phyloP scores from a whole-genome alignment of 2,113 vertebrate species.

The Saguinus imperator region DNA sequence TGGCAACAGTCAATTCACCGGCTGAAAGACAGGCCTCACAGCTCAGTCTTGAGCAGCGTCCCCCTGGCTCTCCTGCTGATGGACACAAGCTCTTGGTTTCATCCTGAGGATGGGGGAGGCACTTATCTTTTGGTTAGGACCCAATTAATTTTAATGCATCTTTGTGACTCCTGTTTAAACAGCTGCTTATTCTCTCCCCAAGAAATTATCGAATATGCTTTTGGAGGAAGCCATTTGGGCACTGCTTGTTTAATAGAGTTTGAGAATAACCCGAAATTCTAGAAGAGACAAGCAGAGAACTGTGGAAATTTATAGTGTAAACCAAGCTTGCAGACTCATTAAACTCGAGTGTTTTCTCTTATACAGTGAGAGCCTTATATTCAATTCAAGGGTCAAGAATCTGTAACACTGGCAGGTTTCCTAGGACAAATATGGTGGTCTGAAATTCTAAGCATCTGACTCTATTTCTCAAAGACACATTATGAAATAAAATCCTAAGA shows the following conservation, averaged over 20 bases:
- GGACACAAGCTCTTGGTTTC: not conserved
- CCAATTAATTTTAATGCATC: conserved; percentile 38
- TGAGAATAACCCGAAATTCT: not conserved
- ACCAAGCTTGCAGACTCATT: not conserved
- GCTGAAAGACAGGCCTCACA: not conserved
- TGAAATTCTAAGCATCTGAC: conserved; percentile 60
- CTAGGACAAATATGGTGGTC: conserved; percentile 47
- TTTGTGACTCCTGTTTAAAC: conserved; percentile 46
- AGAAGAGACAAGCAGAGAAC: conserved; percentile 31
- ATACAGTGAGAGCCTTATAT: not conserved
- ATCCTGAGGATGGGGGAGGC: not conserved
- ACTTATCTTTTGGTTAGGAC: not conserved
- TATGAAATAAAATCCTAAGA: not conserved
- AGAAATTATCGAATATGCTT: conserved; percentile 30
- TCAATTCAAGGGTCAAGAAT: conserved; percentile 60
- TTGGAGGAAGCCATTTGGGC: conserved; percentile 42
- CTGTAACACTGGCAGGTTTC: conserved; percentile 47
- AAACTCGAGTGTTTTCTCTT: conserved; percentile 57
- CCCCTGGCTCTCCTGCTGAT: fast-evolving
- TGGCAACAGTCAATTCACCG: not conserved
- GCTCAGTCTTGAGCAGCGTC: not conserved
- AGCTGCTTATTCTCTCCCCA: conserved; percentile 32
- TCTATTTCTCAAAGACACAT: conserved; percentile 41
- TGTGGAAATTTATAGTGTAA: conserved; percentile 4
- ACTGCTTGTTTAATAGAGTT: not conserved